Percentiles rank a stretch among this genome's conserved stretches.
These are phyloP conservation scores for Macroramphosus scolopax DNA, from an alignment of 2,797 vertebrate species.

Conservation along the genomic window DNA sequence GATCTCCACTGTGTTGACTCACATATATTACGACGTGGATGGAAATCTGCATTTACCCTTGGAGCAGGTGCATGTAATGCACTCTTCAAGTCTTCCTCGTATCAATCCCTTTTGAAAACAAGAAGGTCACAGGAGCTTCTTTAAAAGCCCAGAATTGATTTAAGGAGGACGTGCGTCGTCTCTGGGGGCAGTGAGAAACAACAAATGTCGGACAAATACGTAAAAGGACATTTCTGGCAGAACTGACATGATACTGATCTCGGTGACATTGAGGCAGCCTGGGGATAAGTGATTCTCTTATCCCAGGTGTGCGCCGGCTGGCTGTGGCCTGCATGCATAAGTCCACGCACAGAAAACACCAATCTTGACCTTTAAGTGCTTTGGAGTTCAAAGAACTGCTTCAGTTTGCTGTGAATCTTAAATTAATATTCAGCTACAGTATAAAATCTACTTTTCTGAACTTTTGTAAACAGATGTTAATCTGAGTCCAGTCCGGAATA, in stretches of 20 bases:
- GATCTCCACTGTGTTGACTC: conserved; percentile 32
- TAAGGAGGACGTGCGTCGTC: conserved; percentile 7
- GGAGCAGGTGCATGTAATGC: conserved; percentile 20
- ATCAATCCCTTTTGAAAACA: conserved; percentile 18
- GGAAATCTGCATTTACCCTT: conserved; percentile 42
- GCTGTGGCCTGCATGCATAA: conserved; percentile 20
- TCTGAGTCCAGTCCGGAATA: conserved; percentile 24
- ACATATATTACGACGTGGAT: conserved; percentile 17
- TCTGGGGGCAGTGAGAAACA: conserved; percentile 39
- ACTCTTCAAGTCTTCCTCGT: conserved; percentile 16
- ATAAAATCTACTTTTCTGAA: conserved; percentile 11
- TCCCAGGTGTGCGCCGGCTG: conserved; percentile 14
- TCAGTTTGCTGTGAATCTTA: not conserved
- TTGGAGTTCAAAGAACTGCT: not conserved
- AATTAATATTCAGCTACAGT: conserved; percentile 32
- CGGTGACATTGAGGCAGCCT: conserved; percentile 44
- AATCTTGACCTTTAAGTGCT: conserved; percentile 10
- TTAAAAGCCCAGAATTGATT: conserved; percentile 47
- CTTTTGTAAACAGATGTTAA: conserved; percentile 16
- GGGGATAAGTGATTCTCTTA: conserved; percentile 32
- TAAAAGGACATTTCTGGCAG: conserved; percentile 25
- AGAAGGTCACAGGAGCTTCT: conserved; percentile 21
- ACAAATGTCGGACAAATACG: conserved; percentile 47
- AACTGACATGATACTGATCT: conserved; percentile 22
- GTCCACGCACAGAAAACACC: conserved; percentile 1